Conservation (phyloP, 2,113 vertebrate species). For the Kobus ellipsiprymnus region DNA sequence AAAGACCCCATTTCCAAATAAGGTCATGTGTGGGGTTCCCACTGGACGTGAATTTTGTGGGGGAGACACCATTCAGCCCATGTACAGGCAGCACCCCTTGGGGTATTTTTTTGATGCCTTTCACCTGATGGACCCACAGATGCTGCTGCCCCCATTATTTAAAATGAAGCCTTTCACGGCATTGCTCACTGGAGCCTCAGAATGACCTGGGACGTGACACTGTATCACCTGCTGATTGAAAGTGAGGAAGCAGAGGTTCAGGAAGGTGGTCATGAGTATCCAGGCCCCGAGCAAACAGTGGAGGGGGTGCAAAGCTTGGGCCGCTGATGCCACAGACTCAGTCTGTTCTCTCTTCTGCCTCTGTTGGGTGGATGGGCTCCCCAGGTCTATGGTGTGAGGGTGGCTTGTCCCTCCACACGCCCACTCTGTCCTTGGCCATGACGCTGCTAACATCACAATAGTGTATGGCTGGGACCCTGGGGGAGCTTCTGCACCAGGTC, state of each 20-base stretch:
- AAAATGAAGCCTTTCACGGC: background rate
- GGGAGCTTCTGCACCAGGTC: background rate
- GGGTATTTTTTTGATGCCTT: background rate
- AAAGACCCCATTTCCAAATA: background rate
- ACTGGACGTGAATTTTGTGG: background rate
- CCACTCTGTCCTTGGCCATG: accelerated
- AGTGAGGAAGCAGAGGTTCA: background rate
- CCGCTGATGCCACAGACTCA: background rate
- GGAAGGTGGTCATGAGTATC: background rate
- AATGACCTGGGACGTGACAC: background rate
- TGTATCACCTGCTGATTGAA: background rate
- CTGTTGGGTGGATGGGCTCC: no score
- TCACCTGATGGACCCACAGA: background rate
- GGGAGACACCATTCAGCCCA: background rate
- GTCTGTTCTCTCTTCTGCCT: background rate
- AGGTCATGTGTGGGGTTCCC: background rate
- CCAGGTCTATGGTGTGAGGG: accelerated
- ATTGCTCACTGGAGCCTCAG: background rate
- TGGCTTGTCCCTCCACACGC: accelerated
- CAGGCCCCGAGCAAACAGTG: background rate
- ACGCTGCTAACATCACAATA: background rate
- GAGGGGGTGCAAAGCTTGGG: background rate
- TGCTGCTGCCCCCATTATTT: background rate
- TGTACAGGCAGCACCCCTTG: background rate
- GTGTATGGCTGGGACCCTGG: background rate